These are phyloP conservation scores for Apamea sordens DNA, from an alignment of 2,888 invertebrate species.

Conservation along the genomic window DNA sequence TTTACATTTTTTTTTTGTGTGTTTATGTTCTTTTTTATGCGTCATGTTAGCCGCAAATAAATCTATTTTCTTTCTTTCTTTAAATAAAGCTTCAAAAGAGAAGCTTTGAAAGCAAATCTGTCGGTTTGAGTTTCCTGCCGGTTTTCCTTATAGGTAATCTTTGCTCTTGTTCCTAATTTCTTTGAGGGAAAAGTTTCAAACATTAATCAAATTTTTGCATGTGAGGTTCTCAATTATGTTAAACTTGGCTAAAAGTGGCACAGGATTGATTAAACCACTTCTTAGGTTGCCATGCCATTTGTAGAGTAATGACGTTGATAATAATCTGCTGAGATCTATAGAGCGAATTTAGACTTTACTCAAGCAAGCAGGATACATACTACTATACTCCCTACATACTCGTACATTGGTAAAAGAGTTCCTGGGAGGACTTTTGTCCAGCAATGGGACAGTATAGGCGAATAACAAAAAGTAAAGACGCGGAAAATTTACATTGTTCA, in stretches of 20 bases:
- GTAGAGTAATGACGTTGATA: neutral
- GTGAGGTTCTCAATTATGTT: constrained; percentile 1
- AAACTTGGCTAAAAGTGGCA: neutral
- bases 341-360: neutral
- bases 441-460: too few relatives aligned
- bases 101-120: constrained; percentile 16
- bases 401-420: neutral
- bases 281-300: too few relatives aligned
- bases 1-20: too few relatives aligned
- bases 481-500: neutral
- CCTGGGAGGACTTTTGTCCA: neutral
- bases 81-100: neutral
- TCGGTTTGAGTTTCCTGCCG: neutral
- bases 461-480: too few relatives aligned
- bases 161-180: neutral
- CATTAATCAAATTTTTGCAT: constrained; percentile 12
- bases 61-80: too few relatives aligned
- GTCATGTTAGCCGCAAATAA: too few relatives aligned
- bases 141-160: constrained; percentile 1
- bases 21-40: too few relatives aligned
- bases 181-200: constrained; percentile 6
- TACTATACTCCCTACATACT: too few relatives aligned
- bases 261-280: too few relatives aligned
- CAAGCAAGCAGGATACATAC: too few relatives aligned
- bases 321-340: neutral